Evolutionary conservation across 2,888 invertebrate genomes (phyloP), one percentile per base, ranked within the genome.

Genomic region (Dolichopus griseipennis): DNA sequence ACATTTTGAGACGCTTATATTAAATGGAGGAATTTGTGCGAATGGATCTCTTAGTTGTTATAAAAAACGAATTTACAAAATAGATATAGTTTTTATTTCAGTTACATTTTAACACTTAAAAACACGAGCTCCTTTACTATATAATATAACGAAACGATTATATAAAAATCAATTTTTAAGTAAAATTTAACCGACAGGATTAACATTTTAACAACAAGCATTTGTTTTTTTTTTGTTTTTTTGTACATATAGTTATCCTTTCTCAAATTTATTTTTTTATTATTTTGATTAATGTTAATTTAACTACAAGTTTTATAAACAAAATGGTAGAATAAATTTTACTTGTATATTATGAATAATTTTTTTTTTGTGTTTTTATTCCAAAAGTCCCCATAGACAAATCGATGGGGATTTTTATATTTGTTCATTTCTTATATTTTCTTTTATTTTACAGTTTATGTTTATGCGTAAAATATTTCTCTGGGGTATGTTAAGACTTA

Each of bases 301-400:
- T 52, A 52, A 52, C 52, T 52, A 52, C 52, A 52, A 52, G n/a
- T 52, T 52, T n/a, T 52, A 52, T 52, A 52, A 41, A 52, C 52
- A 52, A 52, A 52, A 52, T n/a, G 18, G 15, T 12, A 18, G 15
- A 52, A 52, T 18, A 52, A 52, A 18, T 52, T 52, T 52, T 18
- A 3, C n/a, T 52, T 52, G 18, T 18, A 18, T 52, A 52, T 52
- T 52, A 52, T 52, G 52, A 15, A 52, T 18, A 52, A 52, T 27
- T 27, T 27, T 27, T 2, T 27, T 27, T 5, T 27, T 27, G 2
- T 27, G 2, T 27, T 27, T 27, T 27, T 27, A 5, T 5, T 27
- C 5, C 27, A 5, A n/a, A 18, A 15, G 52, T 52, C 52, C 52
- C 52, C 15, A 52, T 52, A 52, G 52, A 52, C 52, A 52, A 52